Evolutionary conservation across 2,113 vertebrate species (phyloP).

Genomic region (Crotalus viridis): DNA sequence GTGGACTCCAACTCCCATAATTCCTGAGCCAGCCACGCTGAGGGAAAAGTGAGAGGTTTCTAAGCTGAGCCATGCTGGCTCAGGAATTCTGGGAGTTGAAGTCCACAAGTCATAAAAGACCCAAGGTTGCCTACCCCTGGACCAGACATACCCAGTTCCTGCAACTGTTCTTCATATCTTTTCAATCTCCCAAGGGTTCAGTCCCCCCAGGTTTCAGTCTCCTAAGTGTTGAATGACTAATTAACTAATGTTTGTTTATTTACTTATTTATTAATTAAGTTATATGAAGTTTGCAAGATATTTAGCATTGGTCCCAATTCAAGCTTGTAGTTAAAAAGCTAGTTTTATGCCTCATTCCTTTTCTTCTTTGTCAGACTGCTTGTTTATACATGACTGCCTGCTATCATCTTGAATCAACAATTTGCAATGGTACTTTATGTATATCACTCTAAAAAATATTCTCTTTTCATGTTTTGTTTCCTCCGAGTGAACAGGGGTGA

Average conservation of each 20-base stretch:
- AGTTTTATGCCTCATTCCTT: background rate
- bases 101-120: no score
- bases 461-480: constrained; percentile 30
- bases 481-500: background rate
- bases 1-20: no score
- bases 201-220: no score
- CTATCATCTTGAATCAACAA: constrained; percentile 41
- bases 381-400: constrained; percentile 31
- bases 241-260: background rate
- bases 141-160: no score
- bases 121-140: no score
- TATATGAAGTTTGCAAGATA: background rate
- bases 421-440: constrained; percentile 21
- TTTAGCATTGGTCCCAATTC: background rate
- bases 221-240: background rate
- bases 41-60: no score
- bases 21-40: no score
- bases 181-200: background rate
- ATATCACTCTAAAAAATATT: constrained; percentile 35
- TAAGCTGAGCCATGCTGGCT: no score
- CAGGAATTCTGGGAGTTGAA: no score
- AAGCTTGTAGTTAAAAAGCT: background rate
- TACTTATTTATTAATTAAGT: no score
- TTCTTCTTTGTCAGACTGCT: constrained; percentile 36
- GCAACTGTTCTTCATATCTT: no score